A percentile compares a stretch with the other conserved stretches of the same genome.
Conservation (phyloP, 2,113 vertebrate species). For the Gallinago media region DNA sequence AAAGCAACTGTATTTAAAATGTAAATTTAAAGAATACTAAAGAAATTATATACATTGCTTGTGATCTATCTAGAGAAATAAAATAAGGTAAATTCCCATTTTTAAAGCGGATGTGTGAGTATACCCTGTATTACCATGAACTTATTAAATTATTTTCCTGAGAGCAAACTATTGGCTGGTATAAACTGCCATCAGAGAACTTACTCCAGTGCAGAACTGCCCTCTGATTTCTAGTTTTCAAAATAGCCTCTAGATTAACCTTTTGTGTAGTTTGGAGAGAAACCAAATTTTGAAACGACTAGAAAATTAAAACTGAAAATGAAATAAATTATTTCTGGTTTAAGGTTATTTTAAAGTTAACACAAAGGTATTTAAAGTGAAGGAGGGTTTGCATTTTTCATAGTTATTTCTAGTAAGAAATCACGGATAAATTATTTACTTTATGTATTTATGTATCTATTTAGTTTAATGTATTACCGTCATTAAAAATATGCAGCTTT, state of each 20-base stretch:
- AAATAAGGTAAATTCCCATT: not conserved
- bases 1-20: not conserved
- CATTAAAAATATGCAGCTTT: not conserved
- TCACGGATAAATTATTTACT: not conserved
- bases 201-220: not conserved
- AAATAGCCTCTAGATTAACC: not conserved
- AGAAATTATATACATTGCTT: not conserved
- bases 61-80: not conserved
- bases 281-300: not conserved
- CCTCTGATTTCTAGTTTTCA: not conserved
- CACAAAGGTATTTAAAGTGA: not conserved
- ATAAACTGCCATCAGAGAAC: not conserved
- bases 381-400: not conserved
- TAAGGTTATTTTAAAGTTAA: not conserved
- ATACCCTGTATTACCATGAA: not conserved
- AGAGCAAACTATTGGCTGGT: not conserved
- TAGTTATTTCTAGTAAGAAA: not conserved
- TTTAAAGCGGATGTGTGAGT: not conserved
- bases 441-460: not conserved
- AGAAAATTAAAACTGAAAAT: not conserved
- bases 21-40: not conserved
- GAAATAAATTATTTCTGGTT: not conserved
- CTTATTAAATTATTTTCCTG: not conserved
- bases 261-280: not conserved
- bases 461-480: not conserved